Conservation (phyloP, 2,113 vertebrate species). For the Xiphorhynchus elegans region DNA sequence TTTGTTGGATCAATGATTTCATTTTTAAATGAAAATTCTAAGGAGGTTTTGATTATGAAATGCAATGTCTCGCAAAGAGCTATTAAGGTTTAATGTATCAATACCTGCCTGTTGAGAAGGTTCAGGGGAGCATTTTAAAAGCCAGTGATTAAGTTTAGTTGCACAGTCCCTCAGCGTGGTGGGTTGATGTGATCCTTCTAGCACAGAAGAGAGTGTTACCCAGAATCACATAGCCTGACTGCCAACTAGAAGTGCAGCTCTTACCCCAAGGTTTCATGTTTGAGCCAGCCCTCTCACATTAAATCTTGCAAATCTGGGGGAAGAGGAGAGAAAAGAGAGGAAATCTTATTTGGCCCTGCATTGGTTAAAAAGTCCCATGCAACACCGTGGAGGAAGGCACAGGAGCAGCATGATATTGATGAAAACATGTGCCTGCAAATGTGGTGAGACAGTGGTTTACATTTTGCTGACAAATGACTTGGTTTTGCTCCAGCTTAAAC, state of each 20-base stretch:
- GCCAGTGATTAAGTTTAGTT: background rate
- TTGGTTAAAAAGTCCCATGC: background rate
- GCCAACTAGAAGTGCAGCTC: background rate
- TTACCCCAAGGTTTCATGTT: accelerated
- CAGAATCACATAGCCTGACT: background rate
- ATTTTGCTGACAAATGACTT: slow-evolving; percentile 28
- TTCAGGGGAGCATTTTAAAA: background rate
- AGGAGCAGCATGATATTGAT: background rate
- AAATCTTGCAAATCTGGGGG: accelerated
- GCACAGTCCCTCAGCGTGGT: accelerated
- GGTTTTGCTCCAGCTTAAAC: background rate
- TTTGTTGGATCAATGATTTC: slow-evolving; percentile 58
- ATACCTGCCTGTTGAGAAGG: background rate
- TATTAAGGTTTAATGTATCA: slow-evolving; percentile 61
- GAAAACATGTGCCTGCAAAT: background rate
- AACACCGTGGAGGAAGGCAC: background rate
- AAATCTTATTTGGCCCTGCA: background rate
- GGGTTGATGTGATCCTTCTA: background rate
- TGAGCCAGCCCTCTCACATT: background rate
- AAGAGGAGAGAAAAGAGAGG: background rate
- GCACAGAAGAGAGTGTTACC: accelerated
- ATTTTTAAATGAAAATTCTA: slow-evolving; percentile 67
- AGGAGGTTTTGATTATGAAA: slow-evolving; percentile 58
- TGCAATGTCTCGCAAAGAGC: slow-evolving; percentile 13
- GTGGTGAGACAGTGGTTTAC: slow-evolving; percentile 10